Base-by-base conservation (phyloP, 2,797 vertebrate genomes). In the Coendou prehensilis region DNA sequence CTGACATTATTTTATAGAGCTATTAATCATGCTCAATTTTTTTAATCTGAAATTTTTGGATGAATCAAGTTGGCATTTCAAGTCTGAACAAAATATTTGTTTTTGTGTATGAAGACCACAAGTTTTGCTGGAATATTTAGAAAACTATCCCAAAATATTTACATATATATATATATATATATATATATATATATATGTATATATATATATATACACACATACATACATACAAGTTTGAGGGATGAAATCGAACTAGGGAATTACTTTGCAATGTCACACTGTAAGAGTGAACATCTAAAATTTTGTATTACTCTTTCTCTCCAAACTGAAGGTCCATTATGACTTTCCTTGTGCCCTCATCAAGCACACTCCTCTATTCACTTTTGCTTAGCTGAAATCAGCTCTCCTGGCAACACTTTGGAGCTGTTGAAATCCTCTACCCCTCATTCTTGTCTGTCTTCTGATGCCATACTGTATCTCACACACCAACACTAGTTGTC, bases 11-110 rank as follows among this genome's bases (percentile, higher is more conserved):
- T 93, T 95, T 86, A n/a, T 52, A 17, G 45, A 26, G 33, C 33
- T 89, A 54, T 83, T 97, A 92, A 81, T 97, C 91, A 92, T 83
- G 81, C 28, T 80, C n/a, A 86, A 15, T 73, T 92, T 96, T 87
- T 89, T 75, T 71, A 94, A 87, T 67, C 26, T 94, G 63, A 96
- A 92, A 79, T 88, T 50, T 89, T 64, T 88, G 67, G 87, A 37
- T 93, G 87, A 95, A 50, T 96, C 47, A 75, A 89, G 17, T 67
- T 94, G 90, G 79, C 52, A 81, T 83, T 97, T 97, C 82, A 97
- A 61, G 69, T 76, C 73, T 90, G 33, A 47, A 54, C 45, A 69
- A 94, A 96, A 54, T 11, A 37, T 0, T 20, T 67, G 15, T 47
- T 26, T 87, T 14, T 23, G 20, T 78, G 15, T 67, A 7, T 87